Conservation (phyloP, 2,888 invertebrate genomes). For the Agrochola litura region DNA sequence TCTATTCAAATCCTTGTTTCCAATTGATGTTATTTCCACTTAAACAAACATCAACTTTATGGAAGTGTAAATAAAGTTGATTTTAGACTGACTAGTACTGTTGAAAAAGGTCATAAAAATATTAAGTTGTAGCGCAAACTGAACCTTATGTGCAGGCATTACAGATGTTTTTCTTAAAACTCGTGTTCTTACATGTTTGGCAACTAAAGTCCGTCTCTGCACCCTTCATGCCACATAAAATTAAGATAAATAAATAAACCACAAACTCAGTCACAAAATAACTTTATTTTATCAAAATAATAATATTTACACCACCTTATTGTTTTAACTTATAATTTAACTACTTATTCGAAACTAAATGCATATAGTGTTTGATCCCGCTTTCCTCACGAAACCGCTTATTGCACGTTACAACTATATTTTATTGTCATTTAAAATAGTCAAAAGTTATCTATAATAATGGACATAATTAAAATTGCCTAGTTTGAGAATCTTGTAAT, state of each 20-base stretch:
- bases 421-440: constrained; percentile 62
- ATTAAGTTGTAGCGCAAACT: too few relatives aligned
- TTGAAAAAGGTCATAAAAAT: too few relatives aligned
- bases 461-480: constrained; percentile 47
- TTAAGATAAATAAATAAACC: background rate
- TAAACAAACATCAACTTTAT: too few relatives aligned
- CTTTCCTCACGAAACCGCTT: constrained; percentile 63
- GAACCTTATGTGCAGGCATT: too few relatives aligned
- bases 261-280: constrained; percentile 73
- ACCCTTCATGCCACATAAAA: background rate
- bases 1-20: too few relatives aligned
- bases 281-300: constrained; percentile 77
- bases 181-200: too few relatives aligned
- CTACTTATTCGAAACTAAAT: constrained; percentile 79
- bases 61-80: too few relatives aligned
- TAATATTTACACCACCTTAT: constrained; percentile 83
- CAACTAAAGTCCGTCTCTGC: background rate
- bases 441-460: constrained; percentile 41
- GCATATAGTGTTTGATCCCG: constrained; percentile 80
- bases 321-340: constrained; percentile 64
- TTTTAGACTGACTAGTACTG: too few relatives aligned
- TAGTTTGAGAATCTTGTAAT: constrained; percentile 21
- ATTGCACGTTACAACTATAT: constrained; percentile 68
- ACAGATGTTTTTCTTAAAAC: too few relatives aligned
- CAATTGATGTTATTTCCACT: too few relatives aligned